Conservation (phyloP, 1,140 invertebrate species). For the Musca domestica region DNA sequence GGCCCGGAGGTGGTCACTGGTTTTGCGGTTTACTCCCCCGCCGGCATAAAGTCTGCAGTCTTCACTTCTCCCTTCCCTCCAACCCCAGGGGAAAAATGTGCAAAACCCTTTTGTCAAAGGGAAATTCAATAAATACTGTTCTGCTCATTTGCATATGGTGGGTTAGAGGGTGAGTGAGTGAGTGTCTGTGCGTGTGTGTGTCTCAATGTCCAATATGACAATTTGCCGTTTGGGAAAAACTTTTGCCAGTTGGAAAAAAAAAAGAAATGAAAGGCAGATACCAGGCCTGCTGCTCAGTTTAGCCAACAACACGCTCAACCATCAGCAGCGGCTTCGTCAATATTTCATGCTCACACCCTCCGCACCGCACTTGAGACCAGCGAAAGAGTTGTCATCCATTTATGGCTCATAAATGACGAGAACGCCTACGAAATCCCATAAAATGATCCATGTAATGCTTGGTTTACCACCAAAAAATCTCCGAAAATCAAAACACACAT, state of each 20-base stretch:
- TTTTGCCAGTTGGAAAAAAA: neutral
- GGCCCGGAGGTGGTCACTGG: neutral
- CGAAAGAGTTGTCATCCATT: conserved; percentile 49
- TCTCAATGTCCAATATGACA: too few species aligned
- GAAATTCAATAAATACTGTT: too few species aligned
- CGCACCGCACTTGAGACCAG: conserved; percentile 18
- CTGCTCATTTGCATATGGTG: too few species aligned
- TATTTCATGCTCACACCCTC: too few species aligned
- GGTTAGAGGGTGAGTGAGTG: too few species aligned
- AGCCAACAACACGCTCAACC: conserved; percentile 22
- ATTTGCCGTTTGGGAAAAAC: neutral
- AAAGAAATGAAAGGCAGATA: neutral
- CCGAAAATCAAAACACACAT: conserved; percentile 12
- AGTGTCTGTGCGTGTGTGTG: too few species aligned
- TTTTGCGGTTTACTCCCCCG: conserved; percentile 22
- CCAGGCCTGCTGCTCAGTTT: conserved; percentile 16
- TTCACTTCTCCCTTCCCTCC: neutral
- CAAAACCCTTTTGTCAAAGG: neutral
- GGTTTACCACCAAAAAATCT: neutral
- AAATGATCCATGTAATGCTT: too few species aligned
- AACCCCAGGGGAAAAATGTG: neutral
- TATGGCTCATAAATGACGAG: conserved; percentile 45
- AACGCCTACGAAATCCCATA: conserved; percentile 37
- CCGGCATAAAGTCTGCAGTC: conserved; percentile 11
- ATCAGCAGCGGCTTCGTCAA: neutral